Base-by-base conservation (phyloP, 1,140 invertebrate genomes). In the Tetramorium alpestre region DNA sequence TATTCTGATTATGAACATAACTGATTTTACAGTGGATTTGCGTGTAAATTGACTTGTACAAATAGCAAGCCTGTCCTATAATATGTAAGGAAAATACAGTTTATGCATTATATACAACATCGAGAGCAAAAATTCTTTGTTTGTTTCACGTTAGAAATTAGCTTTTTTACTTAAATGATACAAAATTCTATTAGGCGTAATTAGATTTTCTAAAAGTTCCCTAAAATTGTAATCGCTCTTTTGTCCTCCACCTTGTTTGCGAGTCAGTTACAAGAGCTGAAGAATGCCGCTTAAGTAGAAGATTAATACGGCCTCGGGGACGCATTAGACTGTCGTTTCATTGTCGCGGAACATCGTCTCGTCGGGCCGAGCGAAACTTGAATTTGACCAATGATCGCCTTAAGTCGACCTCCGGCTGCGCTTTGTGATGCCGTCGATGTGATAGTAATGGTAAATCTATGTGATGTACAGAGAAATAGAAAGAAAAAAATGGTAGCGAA, bases 231-330 rank as follows among this genome's bases (percentile, higher is more conserved):
- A 78, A 78, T 60, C 75, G 25, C 28, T 67, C 13, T 28, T 58
- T 38, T 51, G 28, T 56, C 41, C 60, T 67, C 33, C 47, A 85
- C 51, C 47, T 72, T 76, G 33, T 85, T 75, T 56, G 65, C 73
- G 49, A 44, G 69, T 4, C 33, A 51, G 28, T 65, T 62, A 62
- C 60, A 67, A 38, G n/a, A 80, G 44, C 7, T 8, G 41, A 75
- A 56, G 80, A 84, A 75, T 84, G 69, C 22, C 69, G 41, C 25
- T 84, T 60, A 84, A 84, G 54, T 84, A 75, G 80, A 84, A 84
- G 69, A 84, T 84, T 84, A 84, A 84, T 84, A 75, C 80, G 80
- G 47, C 80, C 80, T 84, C 69, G 80, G 28, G 56, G 69, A 75
- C 54, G 69, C 69, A 84, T 84, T 84, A 84, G 69, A 75, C 51